These are phyloP conservation scores for Hedya salicella DNA, from an alignment of 2,888 invertebrate genomes.

Conservation along the genomic window DNA sequence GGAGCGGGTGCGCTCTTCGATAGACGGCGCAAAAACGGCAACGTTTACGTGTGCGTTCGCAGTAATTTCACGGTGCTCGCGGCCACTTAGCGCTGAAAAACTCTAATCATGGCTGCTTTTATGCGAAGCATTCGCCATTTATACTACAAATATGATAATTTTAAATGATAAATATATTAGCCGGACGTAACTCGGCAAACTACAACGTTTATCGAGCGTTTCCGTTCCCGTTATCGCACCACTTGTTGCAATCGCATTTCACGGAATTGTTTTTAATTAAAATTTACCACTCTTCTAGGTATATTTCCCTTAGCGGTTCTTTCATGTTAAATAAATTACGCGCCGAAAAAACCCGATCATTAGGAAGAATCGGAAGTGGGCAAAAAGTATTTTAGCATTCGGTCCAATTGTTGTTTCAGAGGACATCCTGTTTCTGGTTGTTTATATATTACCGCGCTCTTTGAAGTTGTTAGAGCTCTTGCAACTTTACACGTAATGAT, in stretches of 20 bases:
- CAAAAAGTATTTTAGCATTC: constrained; percentile 28
- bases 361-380: constrained; percentile 25
- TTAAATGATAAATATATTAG: constrained; percentile 67
- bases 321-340: constrained; percentile 47
- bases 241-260: constrained; percentile 69
- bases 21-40: constrained; percentile 49
- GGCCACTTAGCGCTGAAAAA: constrained; percentile 66
- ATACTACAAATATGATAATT: constrained; percentile 74
- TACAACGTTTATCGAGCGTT: constrained; percentile 72
- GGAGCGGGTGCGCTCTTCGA: constrained; percentile 23
- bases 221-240: constrained; percentile 67
- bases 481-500: too few relatives aligned
- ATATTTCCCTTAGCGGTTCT: constrained; percentile 52
- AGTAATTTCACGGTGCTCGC: constrained; percentile 74
- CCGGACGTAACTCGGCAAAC: constrained; percentile 56
- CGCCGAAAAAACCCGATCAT: constrained; percentile 33
- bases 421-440: constrained; percentile 15
- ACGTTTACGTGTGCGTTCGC: constrained; percentile 54
- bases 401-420: constrained; percentile 21
- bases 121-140: constrained; percentile 63
- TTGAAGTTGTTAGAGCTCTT: too few relatives aligned
- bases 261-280: constrained; percentile 63
- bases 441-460: too few relatives aligned
- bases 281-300: constrained; percentile 54
- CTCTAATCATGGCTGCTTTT: constrained; percentile 64